Percentiles rank a stretch among this genome's conserved stretches.
These are phyloP conservation scores for Blastobasis lacticolella DNA, from an alignment of 2,888 invertebrate species.

Conservation along the genomic window DNA sequence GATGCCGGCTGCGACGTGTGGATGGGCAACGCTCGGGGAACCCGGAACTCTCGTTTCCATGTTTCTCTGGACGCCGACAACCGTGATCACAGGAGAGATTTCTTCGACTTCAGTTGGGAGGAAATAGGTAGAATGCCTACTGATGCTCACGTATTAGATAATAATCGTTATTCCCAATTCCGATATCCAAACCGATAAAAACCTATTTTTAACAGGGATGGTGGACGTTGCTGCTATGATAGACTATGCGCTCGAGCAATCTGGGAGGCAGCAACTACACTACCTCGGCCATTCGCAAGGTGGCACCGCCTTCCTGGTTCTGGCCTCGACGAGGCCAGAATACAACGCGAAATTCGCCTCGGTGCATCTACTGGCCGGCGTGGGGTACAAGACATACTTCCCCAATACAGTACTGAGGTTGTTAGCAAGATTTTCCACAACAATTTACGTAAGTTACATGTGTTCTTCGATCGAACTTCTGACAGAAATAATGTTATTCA, in stretches of 20 bases:
- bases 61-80: constrained; percentile 10
- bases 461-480: no score
- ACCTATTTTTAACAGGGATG: neutral
- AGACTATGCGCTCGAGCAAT: constrained; percentile 12
- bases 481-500: no score
- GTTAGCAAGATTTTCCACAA: neutral
- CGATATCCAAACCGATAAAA: no score
- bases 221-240: constrained; percentile 11
- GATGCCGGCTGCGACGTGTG: constrained; percentile 79
- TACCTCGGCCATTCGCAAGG: constrained; percentile 25
- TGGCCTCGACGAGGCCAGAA: constrained; percentile 15
- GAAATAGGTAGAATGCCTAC: constrained; percentile 13
- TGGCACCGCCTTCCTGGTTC: constrained; percentile 14
- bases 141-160: no score
- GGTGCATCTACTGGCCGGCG: constrained; percentile 20
- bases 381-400: constrained; percentile 16
- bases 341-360: constrained; percentile 16
- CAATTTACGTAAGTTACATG: neutral
- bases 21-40: constrained; percentile 84
- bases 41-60: constrained; percentile 55
- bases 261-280: constrained; percentile 15
- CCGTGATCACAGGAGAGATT: constrained; percentile 5
- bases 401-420: constrained; percentile 7
- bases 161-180: no score
- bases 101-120: constrained; percentile 25